phyloP scores from a whole-genome alignment of 2,113 vertebrate species.

The sheep (Ovis aries) region DNA sequence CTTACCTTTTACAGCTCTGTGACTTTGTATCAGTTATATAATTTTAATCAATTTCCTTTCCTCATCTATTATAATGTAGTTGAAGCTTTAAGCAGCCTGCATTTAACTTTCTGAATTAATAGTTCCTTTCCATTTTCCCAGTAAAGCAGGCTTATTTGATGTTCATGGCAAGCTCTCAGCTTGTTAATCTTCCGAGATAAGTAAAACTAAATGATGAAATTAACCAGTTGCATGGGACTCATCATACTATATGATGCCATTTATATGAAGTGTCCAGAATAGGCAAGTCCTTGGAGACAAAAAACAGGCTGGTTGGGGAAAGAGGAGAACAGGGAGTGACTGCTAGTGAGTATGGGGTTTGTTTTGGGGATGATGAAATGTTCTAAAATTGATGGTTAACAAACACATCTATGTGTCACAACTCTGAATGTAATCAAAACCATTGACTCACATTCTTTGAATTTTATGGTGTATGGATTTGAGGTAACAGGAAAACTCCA shows the following conservation, averaged over 20 bases:
- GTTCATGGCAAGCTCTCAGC: background rate
- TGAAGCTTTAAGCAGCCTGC: background rate
- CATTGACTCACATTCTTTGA: background rate
- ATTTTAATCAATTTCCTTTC: background rate
- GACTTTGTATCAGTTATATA: background rate
- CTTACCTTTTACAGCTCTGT: background rate
- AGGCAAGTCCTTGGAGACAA: background rate
- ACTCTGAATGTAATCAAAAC: slow-evolving; percentile 20
- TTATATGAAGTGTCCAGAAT: background rate
- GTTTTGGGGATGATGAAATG: background rate
- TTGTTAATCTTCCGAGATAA: background rate
- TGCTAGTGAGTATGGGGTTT: background rate
- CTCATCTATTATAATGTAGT: background rate
- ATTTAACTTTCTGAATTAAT: background rate
- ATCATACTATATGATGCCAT: background rate
- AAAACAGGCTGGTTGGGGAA: background rate
- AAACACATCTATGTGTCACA: background rate
- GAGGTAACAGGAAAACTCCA: background rate
- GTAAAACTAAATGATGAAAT: background rate
- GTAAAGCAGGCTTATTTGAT: background rate
- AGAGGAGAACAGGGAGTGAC: background rate
- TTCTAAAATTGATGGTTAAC: slow-evolving; percentile 26
- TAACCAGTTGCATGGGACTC: background rate
- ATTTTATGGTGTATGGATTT: background rate
- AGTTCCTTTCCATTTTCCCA: background rate